Base-by-base conservation (phyloP, 2,113 vertebrate species). In the Podilymbus podiceps region DNA sequence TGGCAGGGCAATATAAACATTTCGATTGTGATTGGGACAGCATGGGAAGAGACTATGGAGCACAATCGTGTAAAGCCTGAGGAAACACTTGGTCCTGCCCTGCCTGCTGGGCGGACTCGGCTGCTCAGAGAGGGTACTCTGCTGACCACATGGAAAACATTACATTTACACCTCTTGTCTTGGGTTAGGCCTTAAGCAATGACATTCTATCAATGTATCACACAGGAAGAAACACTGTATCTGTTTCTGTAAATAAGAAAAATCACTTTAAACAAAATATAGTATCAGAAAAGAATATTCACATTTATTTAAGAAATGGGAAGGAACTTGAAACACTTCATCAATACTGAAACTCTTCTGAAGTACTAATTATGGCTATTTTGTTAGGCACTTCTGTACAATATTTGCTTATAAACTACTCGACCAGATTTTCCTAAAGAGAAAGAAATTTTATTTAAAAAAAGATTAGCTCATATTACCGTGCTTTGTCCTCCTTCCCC, bases 401-500 rank as follows among this genome's bases (percentile, higher is more conserved):
- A 4, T 21, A 78, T 75, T 58, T 84, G 24, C 53, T 92, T 58
- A 85, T 53, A 62, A 90, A 64, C 49, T 42, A 40, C 17, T 13
- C 9, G 46, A 87, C 5, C 19, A 69, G 44, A 52, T 64, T 92
- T 89, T 78, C 64, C 64, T 87, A 55, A 31, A 74, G 38, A 66
- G 22, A 81, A 20, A 67, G n/a, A 52, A 31, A 42, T 24, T 59
- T 66, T n/a, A 81, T 79, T 68, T 44, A 62, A 80, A 49, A 84
- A 91, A 90, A 69, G 4, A 71, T 33, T 31, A 85, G 75, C 33
- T 72, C 96, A 59, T 93, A 98, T 98, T 99, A 99, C 99, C 98
- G 89, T 98, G 98, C 99, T 99, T 98, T 99, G 99, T 92, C 99
- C 99, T 97, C 99, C 99, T 93, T 99, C 99, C 92, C 98, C 99